phyloP scores from a whole-genome alignment of 2,113 vertebrate species.

The Antigone vipio region DNA sequence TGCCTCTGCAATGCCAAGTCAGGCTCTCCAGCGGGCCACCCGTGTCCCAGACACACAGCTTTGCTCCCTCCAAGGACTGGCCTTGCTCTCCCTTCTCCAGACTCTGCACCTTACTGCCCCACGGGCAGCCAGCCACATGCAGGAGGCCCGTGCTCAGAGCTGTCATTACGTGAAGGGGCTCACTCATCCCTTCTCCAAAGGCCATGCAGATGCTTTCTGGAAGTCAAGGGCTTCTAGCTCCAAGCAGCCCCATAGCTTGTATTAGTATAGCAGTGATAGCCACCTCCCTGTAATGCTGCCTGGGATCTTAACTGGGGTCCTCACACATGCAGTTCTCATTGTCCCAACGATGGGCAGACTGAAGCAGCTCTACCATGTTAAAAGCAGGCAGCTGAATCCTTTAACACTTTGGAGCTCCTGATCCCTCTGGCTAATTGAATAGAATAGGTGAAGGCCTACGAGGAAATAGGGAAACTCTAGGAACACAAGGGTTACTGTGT shows the following conservation, averaged over 20 bases:
- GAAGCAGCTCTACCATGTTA: background rate
- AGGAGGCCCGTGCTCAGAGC: background rate
- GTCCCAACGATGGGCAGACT: background rate
- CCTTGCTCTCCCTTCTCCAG: background rate
- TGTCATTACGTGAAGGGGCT: background rate
- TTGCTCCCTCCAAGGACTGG: background rate
- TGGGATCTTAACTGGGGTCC: background rate
- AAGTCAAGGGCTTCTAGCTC: background rate
- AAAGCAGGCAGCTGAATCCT: background rate
- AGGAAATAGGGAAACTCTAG: background rate
- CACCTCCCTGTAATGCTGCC: background rate
- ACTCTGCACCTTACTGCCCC: background rate
- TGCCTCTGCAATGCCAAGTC: background rate
- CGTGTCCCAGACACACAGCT: background rate
- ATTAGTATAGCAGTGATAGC: background rate
- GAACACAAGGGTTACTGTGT: background rate
- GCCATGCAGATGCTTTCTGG: background rate
- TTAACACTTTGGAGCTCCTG: background rate
- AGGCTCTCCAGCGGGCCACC: background rate
- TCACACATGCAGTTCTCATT: background rate
- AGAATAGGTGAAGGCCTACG: background rate
- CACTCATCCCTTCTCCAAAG: background rate
- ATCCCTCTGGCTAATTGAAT: background rate
- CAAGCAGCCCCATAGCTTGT: background rate
- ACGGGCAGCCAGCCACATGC: fast-evolving